Percentiles rank a stretch among this genome's conserved stretches.
Conservation (phyloP, 2,888 invertebrate species). For the Lottia scabra region DNA sequence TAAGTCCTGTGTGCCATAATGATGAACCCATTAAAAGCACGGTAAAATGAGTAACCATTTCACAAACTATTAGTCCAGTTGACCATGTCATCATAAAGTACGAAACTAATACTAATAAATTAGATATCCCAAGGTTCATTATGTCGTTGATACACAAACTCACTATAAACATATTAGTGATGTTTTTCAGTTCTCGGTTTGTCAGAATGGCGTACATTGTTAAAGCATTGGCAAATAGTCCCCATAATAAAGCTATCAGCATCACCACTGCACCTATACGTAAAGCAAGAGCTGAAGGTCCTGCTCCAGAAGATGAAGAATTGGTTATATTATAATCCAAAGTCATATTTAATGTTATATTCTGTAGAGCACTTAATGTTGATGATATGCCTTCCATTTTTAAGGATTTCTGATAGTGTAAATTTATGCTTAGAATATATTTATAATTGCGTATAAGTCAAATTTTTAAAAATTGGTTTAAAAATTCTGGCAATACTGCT, state of each 20-base stretch:
- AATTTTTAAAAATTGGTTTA: too few species aligned
- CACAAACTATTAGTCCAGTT: slow-evolving; percentile 59
- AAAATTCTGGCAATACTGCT: too few species aligned
- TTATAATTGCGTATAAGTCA: too few species aligned
- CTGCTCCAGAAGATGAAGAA: slow-evolving; percentile 15
- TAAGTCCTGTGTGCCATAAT: slow-evolving; percentile 66
- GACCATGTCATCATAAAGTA: slow-evolving; percentile 61
- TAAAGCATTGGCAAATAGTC: slow-evolving; percentile 59
- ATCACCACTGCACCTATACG: slow-evolving; percentile 58
- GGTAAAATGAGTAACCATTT: slow-evolving; percentile 62
- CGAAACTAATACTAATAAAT: slow-evolving; percentile 60
- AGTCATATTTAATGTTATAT: too few species aligned
- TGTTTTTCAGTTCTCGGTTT: slow-evolving; percentile 52
- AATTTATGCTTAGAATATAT: too few species aligned
- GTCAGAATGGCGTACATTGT: slow-evolving; percentile 54
- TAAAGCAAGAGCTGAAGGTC: slow-evolving; percentile 50
- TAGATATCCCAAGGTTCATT: slow-evolving; percentile 59
- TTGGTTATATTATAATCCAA: too few species aligned
- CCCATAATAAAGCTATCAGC: slow-evolving; percentile 55
- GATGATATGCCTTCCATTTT: too few species aligned
- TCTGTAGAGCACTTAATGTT: too few species aligned
- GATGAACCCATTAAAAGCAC: slow-evolving; percentile 64
- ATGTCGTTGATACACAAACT: slow-evolving; percentile 66
- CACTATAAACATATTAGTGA: slow-evolving; percentile 65
- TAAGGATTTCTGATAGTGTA: too few species aligned